Evolutionary conservation across 2,888 invertebrate species (phyloP), one percentile per base, ranked within the genome.

Genomic region (Drosophila kambysellisi): DNA sequence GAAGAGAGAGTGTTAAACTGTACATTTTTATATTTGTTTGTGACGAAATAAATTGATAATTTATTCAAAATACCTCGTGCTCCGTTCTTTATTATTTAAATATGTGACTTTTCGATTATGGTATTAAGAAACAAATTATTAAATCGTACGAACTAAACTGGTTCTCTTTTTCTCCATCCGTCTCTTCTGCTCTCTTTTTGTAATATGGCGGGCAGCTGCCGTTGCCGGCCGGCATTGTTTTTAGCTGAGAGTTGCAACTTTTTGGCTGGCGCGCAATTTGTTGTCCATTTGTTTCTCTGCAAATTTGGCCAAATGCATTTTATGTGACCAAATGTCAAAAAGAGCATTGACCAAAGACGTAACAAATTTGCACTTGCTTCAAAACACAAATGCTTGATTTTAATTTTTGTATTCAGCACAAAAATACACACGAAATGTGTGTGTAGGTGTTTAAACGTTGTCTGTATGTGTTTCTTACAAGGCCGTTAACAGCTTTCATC

Each of bases 221-320:
- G 52, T 80, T 57, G 87, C 83, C 84, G 84, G 84, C 84, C 84
- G 84, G 84, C 89, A 69, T 82, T 83, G 80, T 80, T 85, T 88
- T 73, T 71, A 69, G 70, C 82, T 70, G 84, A 82, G 86, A 81
- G 78, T 65, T 65, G 70, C 64, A 70, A 66, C 52, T 32, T 64
- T 66, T 70, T 68, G 65, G 60, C 48, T 71, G 69, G 75, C 84
- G 78, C 78, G 80, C 71, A 76, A 76, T 59, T 68, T 68, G 52
- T 73, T 77, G 46, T 53, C 61, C 25, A 43, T 64, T 70, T 50
- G 54, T 69, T 66, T 60, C 37, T 76, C 63, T 58, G 56, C 57
- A 67, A 72, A 70, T 77, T 64, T 70, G 63, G 52, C 65, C 54
- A 73, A 73, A 73, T 53, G 37, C 43, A 53, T 56, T 51, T n/a